Percentiles rank a stretch among this genome's conserved stretches.
Conservation (phyloP, 2,113 vertebrate genomes). For the Anas platyrhynchos region DNA sequence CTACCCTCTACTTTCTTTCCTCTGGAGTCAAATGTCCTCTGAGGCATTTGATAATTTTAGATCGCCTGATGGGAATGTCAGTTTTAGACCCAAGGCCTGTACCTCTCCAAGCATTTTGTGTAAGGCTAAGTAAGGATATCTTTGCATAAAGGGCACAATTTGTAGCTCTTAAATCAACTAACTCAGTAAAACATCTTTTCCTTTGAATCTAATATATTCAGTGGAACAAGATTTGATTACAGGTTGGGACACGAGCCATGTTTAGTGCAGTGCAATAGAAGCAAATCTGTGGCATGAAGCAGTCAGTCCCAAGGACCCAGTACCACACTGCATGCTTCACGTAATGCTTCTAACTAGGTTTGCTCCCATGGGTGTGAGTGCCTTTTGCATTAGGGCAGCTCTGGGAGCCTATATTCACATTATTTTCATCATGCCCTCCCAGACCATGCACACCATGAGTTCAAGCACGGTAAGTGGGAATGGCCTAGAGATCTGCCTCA, state of each 20-base stretch:
- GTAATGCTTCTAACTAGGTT: not conserved
- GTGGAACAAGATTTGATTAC: not conserved
- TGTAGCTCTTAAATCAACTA: not conserved
- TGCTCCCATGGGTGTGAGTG: not conserved
- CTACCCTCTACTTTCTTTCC: not conserved
- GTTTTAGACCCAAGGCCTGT: constrained; percentile 11
- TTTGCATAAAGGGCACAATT: not conserved
- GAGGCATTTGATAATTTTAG: constrained; percentile 47
- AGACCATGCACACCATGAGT: rapidly evolving
- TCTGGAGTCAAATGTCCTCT: not conserved
- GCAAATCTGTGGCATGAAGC: not conserved
- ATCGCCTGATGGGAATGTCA: not conserved
- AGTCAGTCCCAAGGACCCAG: not conserved
- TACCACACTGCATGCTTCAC: not conserved
- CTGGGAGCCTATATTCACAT: rapidly evolving
- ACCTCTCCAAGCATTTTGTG: not conserved
- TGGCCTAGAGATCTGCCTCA: not conserved
- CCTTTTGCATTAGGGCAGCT: not conserved
- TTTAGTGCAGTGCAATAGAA: not conserved
- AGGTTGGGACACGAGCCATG: not conserved
- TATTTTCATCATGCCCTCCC: not conserved
- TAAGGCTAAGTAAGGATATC: not conserved
- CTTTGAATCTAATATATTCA: not conserved
- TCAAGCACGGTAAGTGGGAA: not conserved
- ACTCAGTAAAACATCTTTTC: not conserved